Evolutionary conservation across 1,140 invertebrate species (phyloP), one percentile per base, ranked within the genome.

Genomic region (Eurosta solidaginis): DNA sequence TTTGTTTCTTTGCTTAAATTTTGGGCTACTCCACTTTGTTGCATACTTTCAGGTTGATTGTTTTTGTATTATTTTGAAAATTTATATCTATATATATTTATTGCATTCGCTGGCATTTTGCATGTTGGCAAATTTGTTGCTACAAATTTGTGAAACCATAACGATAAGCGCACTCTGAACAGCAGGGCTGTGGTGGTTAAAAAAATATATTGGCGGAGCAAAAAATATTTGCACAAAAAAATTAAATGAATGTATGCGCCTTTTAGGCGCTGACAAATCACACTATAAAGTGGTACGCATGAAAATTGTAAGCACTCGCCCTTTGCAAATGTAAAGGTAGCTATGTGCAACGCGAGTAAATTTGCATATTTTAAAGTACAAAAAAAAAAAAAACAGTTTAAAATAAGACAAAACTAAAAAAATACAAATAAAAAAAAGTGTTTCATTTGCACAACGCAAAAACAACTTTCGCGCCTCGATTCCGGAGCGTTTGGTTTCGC

Each of bases 251-350:
- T 45, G 47, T 45, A 47, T 22, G 74, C 22, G 33, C 83, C 84
- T 85, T 85, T 85, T 85, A 84, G 83, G 84, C 82, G 84, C 83
- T 85, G 84, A 85, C 84, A 85, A 85, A 85, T 85, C 83, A 81
- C 77, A 44, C 36, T 44, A 74, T 68, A 68, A 68, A 68, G 36
- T 68, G 25, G 59, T 68, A 68, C 59, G 59, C 59, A 68, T 40
- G 33, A 33, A 17, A 68, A 68, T 40, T 68, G 36, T 68, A 68
- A 68, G 33, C 33, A 68, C 59, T 68, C 33, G 59, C 59, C 17
- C n/a, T 0, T 36, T 22, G 17, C n/a, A 22, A 47, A 47, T 4
- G 14, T 2, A 47, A 17, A 17, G 4, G 3, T 27, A 22, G 27
- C 9, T 33, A 17, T 33, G 12, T 29, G 12, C 27, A 10, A 1